A percentile compares a stretch with the other conserved stretches of the same genome.
Evolutionary conservation across 2,113 vertebrate species (phyloP).

Genomic region (Heteronetta atricapilla): DNA sequence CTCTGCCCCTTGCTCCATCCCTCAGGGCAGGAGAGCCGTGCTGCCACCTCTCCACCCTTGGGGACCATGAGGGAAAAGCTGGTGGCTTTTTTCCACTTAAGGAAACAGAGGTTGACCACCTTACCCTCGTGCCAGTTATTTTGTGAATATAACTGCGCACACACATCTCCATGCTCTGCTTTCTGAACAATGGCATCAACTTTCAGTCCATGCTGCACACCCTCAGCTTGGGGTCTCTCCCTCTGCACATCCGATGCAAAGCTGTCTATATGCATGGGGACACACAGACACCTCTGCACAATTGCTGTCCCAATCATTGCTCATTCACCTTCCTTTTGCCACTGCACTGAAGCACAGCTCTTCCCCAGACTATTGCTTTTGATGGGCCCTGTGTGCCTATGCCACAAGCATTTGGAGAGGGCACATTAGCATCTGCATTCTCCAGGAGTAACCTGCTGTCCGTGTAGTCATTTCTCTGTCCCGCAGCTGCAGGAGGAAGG

Average conservation of each 20-base stretch:
- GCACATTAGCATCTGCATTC: neutral
- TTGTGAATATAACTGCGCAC: neutral
- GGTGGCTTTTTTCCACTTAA: no score
- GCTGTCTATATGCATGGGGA: neutral
- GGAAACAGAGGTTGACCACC: no score
- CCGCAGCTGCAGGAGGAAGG: neutral
- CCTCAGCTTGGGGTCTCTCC: neutral
- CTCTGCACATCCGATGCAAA: rapidly evolving
- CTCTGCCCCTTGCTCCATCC: neutral
- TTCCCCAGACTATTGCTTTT: neutral
- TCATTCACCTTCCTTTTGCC: neutral
- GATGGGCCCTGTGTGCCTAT: neutral
- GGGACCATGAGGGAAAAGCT: neutral
- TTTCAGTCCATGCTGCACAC: neutral
- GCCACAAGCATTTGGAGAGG: neutral
- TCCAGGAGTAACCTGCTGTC: neutral
- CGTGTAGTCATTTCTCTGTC: neutral
- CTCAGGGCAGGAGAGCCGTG: neutral
- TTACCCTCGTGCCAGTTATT: neutral
- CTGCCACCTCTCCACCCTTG: neutral
- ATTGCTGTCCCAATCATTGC: rapidly evolving
- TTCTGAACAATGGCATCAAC: neutral
- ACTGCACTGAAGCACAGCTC: neutral
- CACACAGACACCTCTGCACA: neutral
- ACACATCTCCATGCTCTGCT: neutral